Percentiles rank a stretch among this genome's conserved stretches.
These are phyloP conservation scores for Hydrophis major DNA, from an alignment of 2,797 vertebrate species.

Conservation along the genomic window DNA sequence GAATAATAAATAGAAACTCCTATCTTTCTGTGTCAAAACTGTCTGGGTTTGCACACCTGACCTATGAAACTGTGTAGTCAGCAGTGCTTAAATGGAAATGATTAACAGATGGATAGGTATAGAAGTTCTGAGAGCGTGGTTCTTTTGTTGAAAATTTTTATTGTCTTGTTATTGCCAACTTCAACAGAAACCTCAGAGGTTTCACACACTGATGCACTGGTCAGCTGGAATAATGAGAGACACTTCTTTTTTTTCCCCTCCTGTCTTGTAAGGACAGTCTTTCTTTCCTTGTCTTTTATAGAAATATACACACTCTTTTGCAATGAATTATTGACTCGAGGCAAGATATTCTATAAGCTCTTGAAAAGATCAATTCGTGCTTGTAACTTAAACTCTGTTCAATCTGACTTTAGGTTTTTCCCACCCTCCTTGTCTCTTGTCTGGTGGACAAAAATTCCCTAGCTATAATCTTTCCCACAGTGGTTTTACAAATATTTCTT, in stretches of 20 bases:
- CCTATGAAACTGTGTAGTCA: constrained; percentile 47
- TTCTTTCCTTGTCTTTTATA: background rate
- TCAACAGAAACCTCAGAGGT: background rate
- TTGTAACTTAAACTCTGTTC: constrained; percentile 30
- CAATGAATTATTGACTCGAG: background rate
- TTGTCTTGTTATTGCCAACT: background rate
- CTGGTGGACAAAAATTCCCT: constrained; percentile 24
- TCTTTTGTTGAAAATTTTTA: background rate
- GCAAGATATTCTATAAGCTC: background rate
- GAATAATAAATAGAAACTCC: constrained; percentile 39
- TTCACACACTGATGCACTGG: background rate
- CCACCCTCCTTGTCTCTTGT: background rate
- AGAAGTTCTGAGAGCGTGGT: background rate
- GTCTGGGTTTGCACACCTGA: constrained; percentile 38
- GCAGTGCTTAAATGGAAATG: constrained; percentile 48
- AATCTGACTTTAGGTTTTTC: background rate
- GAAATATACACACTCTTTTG: constrained; percentile 13
- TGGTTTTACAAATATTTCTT: constrained; percentile 53
- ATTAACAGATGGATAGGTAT: constrained; percentile 22
- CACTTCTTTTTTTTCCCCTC: background rate
- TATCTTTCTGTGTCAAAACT: constrained; percentile 24
- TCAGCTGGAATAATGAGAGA: background rate
- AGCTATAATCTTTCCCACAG: constrained; percentile 28
- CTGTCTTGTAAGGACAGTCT: background rate
- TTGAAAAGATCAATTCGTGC: constrained; percentile 20